Evolutionary conservation across 2,113 vertebrate genomes (phyloP), one percentile per base, ranked within the genome.

Genomic region (Apodemus sylvaticus): DNA sequence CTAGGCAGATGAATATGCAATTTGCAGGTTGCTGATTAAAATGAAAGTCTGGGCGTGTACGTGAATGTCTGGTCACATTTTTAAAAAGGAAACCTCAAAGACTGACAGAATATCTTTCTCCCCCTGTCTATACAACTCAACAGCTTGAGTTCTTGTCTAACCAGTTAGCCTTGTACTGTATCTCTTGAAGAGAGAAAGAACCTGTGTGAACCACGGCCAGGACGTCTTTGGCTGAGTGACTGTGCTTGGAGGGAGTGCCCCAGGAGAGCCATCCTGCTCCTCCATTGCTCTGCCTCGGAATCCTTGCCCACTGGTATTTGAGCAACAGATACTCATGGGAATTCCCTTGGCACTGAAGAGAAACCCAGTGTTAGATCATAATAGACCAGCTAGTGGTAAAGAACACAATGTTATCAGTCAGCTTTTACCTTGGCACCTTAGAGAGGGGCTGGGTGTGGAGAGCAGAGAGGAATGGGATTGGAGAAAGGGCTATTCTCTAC

Each of bases 321-420:
- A 95, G 96, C 95, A 95, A 53, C 53, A 22, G 74, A 66, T 31
- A 45, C 94, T 95, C 97, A 16, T 62, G 60, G 98, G 98, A 98
- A 70, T 71, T 97, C 89, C 90, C 79, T 0, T 12, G 42, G 90
- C 96, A 92, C 83, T 7, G 51, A 91, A 66, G 97, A 97, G 95
- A 39, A 97, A 95, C 96, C 83, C 74, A 73, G 89, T 45, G 96
- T 96, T 66, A 94, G 96, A 96, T 97, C 90, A 66, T 58, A 98
- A 97, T 97, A 98, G 92, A 95, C 45, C 96, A 96, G 98, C 94
- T 68, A 66, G 93, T 74, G 88, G 94, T 95, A 94, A 94, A 0
- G 91, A 96, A 96, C 76, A 91, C 62, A 98, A 91, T 97, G 98
- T 97, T 97, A 98, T 97, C 96, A 98, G 97, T 85, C 95, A 71